Conservation (phyloP, 2,888 invertebrate genomes). For the Scelioninae gen. 2 region DNA sequence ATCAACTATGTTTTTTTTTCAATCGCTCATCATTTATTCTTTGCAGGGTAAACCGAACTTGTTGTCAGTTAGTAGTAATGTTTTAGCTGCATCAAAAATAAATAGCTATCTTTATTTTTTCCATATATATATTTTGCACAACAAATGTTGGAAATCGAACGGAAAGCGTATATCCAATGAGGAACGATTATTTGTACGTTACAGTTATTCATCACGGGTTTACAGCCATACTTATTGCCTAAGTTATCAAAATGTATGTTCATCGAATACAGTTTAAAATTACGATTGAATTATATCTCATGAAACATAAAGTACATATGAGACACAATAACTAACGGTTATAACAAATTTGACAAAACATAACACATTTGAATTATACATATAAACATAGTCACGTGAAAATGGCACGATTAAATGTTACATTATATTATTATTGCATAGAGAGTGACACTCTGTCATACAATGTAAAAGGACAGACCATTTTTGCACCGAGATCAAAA, state of each 20-base stretch:
- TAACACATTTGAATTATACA: not conserved
- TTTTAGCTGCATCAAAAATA: not conserved
- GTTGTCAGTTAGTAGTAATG: too few species aligned
- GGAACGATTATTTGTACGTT: slow-evolving; percentile 46
- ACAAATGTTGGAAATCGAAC: slow-evolving; percentile 31
- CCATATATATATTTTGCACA: slow-evolving; percentile 7
- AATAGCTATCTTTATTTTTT: slow-evolving; percentile 1
- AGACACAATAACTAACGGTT: slow-evolving; percentile 12
- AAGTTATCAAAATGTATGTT: slow-evolving; percentile 7
- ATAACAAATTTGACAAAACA: slow-evolving; percentile 50
- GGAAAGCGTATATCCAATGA: slow-evolving; percentile 24
- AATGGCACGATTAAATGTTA: too few species aligned
- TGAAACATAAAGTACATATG: slow-evolving; percentile 24
- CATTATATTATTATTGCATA: too few species aligned
- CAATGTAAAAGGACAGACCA: too few species aligned
- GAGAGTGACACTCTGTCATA: too few species aligned
- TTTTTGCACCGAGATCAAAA: too few species aligned
- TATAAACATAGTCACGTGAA: too few species aligned
- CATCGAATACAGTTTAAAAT: slow-evolving; percentile 7
- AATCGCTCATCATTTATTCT: too few species aligned
- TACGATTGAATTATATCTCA: slow-evolving; percentile 1
- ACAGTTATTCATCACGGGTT: slow-evolving; percentile 21
- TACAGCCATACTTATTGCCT: slow-evolving; percentile 17
- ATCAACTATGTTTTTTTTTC: too few species aligned
- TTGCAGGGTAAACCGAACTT: too few species aligned